Evolutionary conservation across 2,888 invertebrate genomes (phyloP), one percentile per base, ranked within the genome.

Genomic region (Lacanobia wlatinum): DNA sequence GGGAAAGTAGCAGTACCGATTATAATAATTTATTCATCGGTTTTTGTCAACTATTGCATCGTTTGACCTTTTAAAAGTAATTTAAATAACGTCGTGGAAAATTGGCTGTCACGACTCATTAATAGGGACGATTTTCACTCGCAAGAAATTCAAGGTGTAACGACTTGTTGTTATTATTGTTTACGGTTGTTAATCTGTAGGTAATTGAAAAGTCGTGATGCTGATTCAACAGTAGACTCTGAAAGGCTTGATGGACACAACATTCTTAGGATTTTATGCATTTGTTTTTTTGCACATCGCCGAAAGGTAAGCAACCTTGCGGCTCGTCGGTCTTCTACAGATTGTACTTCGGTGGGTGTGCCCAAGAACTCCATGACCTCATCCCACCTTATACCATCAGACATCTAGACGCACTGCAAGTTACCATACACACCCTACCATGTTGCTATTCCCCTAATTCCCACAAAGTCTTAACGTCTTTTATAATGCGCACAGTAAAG

Each of bases 31-130:
- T 70, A 62, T 76, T 66, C 38, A 43, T 50, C 43, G 16, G 14
- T 71, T 71, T 76, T 73, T 72, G 55, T 65, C 12, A 34, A 14
- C 12, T 68, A 56, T 73, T 67, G 82, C 78, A 82, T 50, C 50
- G 21, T 23, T 58, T 56, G 78, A 64, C 82, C 77, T 79, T 82
- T 23, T 3, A 59, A 34, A 48, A 77, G 55, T 77, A 52, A 78
- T 77, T 82, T 78, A 48, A 71, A 82, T 77, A 63, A 82, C 56
- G 60, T 65, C 38, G 65, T 34, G 62, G n/a, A 62, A 53, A 78
- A 82, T 76, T 70, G 2, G 8, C n/a, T 0, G 63, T 71, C 71
- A 78, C 78, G 63, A 60, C 21, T 67, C 0, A 43, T 78, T 80
- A 69, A 23, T 21, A 34, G 21, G 21, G 12, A 10, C 14, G 38